These are phyloP conservation scores for Cephus sareptanus DNA, from an alignment of 2,888 invertebrate genomes.

Conservation along the genomic window DNA sequence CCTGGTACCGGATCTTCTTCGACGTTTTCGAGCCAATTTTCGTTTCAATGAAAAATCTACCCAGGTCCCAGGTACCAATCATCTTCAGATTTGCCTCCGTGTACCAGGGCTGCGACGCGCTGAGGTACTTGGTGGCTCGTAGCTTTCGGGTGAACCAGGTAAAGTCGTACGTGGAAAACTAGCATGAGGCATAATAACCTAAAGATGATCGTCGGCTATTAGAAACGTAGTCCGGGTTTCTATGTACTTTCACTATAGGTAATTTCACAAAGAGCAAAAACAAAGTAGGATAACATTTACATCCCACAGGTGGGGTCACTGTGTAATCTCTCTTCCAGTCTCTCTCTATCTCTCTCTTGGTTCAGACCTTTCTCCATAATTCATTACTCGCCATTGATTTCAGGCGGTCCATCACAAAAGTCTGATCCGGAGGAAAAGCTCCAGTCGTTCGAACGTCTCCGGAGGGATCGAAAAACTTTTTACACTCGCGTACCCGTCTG, in stretches of 20 bases:
- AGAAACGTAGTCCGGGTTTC: neutral
- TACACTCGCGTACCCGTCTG: neutral
- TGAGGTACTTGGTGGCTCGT: neutral
- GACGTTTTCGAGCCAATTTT: conserved; percentile 30
- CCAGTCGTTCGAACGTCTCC: neutral
- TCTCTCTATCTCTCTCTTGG: neutral
- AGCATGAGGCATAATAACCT: neutral
- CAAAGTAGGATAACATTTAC: neutral
- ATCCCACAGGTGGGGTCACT: neutral
- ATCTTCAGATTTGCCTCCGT: neutral
- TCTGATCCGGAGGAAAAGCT: neutral
- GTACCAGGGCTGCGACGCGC: neutral
- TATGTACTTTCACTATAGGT: neutral
- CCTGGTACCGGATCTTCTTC: conserved; percentile 26
- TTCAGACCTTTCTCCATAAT: neutral
- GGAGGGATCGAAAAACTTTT: neutral
- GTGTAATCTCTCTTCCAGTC: neutral
- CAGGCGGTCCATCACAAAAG: neutral
- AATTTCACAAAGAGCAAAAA: neutral
- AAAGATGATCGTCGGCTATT: neutral
- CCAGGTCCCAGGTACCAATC: neutral
- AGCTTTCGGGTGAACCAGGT: neutral
- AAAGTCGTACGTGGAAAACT: neutral
- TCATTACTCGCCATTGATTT: neutral
- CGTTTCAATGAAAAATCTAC: conserved; percentile 21